phyloP scores from a whole-genome alignment of 2,113 vertebrate genomes.

The Eupsittula cactorum region DNA sequence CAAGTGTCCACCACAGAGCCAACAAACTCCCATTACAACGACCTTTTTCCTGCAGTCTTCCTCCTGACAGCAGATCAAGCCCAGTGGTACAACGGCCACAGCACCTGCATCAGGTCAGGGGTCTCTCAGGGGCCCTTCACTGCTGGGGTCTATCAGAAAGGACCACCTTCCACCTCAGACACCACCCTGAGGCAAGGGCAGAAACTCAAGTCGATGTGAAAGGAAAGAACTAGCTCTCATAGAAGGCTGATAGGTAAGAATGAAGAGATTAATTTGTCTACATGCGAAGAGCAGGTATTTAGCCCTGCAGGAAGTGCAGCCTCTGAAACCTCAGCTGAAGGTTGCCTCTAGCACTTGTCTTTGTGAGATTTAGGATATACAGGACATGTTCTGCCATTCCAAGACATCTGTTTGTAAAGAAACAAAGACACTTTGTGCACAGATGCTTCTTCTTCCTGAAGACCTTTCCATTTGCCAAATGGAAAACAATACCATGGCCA shows the following conservation, averaged over 20 bases:
- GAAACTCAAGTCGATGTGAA: rapidly evolving
- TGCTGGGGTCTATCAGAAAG: background rate
- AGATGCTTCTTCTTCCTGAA: conserved; percentile 70
- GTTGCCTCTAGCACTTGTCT: background rate
- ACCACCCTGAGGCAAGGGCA: background rate
- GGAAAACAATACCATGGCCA: conserved; percentile 30
- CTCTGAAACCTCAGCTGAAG: background rate
- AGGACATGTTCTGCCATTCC: conserved; percentile 61
- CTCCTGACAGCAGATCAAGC: background rate
- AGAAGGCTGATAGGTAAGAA: background rate
- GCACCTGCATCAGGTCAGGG: rapidly evolving
- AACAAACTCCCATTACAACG: background rate
- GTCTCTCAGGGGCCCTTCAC: rapidly evolving
- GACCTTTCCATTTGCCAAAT: conserved; percentile 66
- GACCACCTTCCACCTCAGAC: background rate
- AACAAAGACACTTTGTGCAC: conserved; percentile 79
- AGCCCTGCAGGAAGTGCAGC: background rate
- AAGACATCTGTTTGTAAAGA: conserved; percentile 76
- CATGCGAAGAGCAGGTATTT: background rate
- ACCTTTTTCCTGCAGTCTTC: background rate
- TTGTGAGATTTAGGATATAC: conserved; percentile 50
- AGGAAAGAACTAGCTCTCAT: background rate
- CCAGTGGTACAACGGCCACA: background rate
- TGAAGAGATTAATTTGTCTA: background rate
- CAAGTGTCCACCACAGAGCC: background rate